Evolutionary conservation across 37 sponge, comb jelly and placozoan genomes (phyloP), one percentile per base, ranked within the genome.

Genomic region (Beroe forskalii): DNA sequence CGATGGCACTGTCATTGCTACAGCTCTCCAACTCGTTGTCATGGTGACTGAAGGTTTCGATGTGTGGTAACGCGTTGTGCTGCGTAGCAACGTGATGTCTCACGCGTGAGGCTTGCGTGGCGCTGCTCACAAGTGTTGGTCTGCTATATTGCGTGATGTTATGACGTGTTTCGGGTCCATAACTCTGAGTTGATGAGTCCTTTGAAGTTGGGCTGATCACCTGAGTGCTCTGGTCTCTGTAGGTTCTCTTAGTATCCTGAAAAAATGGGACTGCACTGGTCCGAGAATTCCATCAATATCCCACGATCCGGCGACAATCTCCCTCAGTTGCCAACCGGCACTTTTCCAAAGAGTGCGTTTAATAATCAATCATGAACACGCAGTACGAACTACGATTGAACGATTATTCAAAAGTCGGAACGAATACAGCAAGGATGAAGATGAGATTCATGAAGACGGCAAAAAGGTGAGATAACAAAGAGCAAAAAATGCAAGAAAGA

Each of bases 1-100:
- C 72, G 39, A 69, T 69, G 25, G 55, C 86, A 80, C 86, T 80
- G 55, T 80, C 86, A n/a, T 80, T 37, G 22, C 86, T 80, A 40
- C 40, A 22, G 28, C 40, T n/a, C 55, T 38, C 40, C 55, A 80
- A 23, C 1, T 80, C 72, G 38, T 35, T 69, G 37, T 69, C 72
- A 36, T 32, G 19, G 17, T 32, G 4, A 69, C 32, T 32, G 32
- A 27, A 69, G 17, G 36, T 69, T 31, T 36, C 39, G 17, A 20
- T 36, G 39, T 32, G 38, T 1, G 72, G 33, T 33, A 32, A 27
- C 33, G 72, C 33, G 72, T 69, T 32, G 39, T 36, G 39, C 17
- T 69, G 72, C 72, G 72, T 69, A 2, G 72, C 72, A 4, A 69
- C 72, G 72, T 36, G 36, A 69, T 69, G 72, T 36, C 38, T 36